phyloP scores from a whole-genome alignment of 23 tunicate species.

The Corella eumyota region DNA sequence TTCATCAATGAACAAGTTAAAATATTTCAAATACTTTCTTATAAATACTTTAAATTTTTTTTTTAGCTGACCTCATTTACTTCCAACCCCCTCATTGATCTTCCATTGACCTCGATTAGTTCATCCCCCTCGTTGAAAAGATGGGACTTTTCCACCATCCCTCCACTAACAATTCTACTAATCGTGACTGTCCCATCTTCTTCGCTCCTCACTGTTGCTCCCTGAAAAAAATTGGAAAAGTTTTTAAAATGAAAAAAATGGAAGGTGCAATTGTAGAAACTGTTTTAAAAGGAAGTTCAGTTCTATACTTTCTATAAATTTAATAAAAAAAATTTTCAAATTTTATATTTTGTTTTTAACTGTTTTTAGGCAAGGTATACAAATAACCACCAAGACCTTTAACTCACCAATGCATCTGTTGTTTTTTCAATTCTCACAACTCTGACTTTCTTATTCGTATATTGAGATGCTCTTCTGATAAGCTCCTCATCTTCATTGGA shows the following conservation, averaged over 20 bases:
- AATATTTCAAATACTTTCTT: no score
- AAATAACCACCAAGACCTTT: not conserved
- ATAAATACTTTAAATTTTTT: no score
- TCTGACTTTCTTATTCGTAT: slow-evolving; percentile 54
- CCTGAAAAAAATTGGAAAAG: slow-evolving; percentile 23
- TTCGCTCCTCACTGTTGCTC: slow-evolving; percentile 82
- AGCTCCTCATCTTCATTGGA: slow-evolving; percentile 59
- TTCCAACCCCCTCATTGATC: slow-evolving; percentile 66
- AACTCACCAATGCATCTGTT: slow-evolving; percentile 53
- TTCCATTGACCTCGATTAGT: slow-evolving; percentile 78
- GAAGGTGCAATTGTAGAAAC: not conserved
- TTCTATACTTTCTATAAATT: not conserved
- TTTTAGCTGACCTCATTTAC: slow-evolving; percentile 55
- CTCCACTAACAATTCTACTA: slow-evolving; percentile 81
- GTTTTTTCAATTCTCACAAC: slow-evolving; percentile 61
- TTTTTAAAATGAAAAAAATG: not conserved
- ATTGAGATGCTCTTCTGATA: slow-evolving; percentile 35
- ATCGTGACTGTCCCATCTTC: slow-evolving; percentile 79
- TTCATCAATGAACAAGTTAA: not conserved
- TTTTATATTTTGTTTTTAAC: not conserved
- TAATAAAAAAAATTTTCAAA: not conserved
- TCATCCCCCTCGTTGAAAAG: slow-evolving; percentile 85
- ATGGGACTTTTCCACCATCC: slow-evolving; percentile 49
- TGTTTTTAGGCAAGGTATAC: not conserved
- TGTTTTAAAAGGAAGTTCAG: not conserved